Evolutionary conservation across 2,888 invertebrate species (phyloP).

Genomic region (Oscheius onirici): DNA sequence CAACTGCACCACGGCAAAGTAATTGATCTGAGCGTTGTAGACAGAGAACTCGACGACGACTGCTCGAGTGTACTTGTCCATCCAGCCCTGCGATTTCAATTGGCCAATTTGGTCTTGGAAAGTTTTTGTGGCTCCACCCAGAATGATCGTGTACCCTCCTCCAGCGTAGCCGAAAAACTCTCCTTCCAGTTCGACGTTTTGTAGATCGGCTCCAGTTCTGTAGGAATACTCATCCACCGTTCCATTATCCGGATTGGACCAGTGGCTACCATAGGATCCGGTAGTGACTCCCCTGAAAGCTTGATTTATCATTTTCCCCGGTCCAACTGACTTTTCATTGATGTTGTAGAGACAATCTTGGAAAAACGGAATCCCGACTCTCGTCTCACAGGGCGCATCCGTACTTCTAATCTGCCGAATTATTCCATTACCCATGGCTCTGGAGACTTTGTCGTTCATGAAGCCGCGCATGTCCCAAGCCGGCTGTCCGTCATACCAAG

Average conservation of each 20-base stretch:
- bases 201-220: conserved; percentile 37
- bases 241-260: conserved; percentile 27
- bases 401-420: conserved; percentile 74
- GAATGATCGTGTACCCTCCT: conserved; percentile 53
- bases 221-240: conserved; percentile 44
- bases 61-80: conserved; percentile 73
- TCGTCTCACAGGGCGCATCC: neutral
- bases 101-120: conserved; percentile 63
- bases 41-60: conserved; percentile 76
- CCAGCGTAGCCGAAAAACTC: conserved; percentile 42
- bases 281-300: neutral
- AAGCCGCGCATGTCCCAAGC: conserved; percentile 75
- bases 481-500: conserved; percentile 75
- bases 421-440: conserved; percentile 76
- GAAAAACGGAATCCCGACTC: neutral
- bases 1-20: conserved; percentile 57
- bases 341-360: conserved; percentile 5
- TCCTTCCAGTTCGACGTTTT: conserved; percentile 38
- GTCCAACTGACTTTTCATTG: conserved; percentile 3
- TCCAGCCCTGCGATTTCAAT: conserved; percentile 70
- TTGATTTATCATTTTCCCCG: neutral
- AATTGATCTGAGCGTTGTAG: conserved; percentile 74
- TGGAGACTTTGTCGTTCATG: conserved; percentile 74
- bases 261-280: neutral
- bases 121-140: conserved; percentile 45